A percentile compares a stretch with the other conserved stretches of the same genome.
Evolutionary conservation across 2,113 vertebrate genomes (phyloP).

Genomic region (Tetrao urogallus): DNA sequence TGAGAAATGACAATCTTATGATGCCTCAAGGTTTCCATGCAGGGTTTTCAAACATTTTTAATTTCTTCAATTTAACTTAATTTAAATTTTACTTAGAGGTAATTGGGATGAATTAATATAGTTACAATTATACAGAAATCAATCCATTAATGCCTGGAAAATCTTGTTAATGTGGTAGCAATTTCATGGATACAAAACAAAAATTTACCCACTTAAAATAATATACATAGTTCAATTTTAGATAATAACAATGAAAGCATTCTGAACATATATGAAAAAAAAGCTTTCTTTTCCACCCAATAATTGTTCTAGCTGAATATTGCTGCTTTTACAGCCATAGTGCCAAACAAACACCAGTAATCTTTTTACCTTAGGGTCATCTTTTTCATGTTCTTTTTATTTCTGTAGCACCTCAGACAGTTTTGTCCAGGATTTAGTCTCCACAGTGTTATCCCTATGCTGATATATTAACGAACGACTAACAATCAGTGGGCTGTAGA

Average conservation of each 20-base stretch:
- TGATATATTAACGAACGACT: not conserved
- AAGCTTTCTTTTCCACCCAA: not conserved
- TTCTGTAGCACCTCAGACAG: not conserved
- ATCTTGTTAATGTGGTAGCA: slow-evolving; percentile 78
- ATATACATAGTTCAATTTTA: slow-evolving; percentile 67
- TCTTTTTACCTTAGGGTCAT: not conserved
- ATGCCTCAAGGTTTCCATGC: slow-evolving; percentile 74
- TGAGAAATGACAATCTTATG: slow-evolving; percentile 67
- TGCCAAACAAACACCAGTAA: not conserved
- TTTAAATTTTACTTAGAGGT: slow-evolving; percentile 85
- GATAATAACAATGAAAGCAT: slow-evolving; percentile 56
- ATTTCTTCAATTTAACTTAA: slow-evolving; percentile 84
- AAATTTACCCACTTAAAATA: slow-evolving; percentile 66
- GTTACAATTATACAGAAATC: slow-evolving; percentile 81
- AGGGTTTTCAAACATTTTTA: slow-evolving; percentile 80
- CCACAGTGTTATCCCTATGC: not conserved
- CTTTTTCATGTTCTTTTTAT: not conserved
- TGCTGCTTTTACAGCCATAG: not conserved
- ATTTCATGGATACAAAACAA: slow-evolving; percentile 78
- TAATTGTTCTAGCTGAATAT: not conserved
- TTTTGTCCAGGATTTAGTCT: not conserved
- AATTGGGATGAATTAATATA: slow-evolving; percentile 85
- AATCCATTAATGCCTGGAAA: slow-evolving; percentile 82
- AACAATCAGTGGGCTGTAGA: not conserved
- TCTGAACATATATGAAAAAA: not conserved